These are phyloP conservation scores for Borostomias antarcticus DNA, from an alignment of 2,797 vertebrate genomes.

Conservation along the genomic window DNA sequence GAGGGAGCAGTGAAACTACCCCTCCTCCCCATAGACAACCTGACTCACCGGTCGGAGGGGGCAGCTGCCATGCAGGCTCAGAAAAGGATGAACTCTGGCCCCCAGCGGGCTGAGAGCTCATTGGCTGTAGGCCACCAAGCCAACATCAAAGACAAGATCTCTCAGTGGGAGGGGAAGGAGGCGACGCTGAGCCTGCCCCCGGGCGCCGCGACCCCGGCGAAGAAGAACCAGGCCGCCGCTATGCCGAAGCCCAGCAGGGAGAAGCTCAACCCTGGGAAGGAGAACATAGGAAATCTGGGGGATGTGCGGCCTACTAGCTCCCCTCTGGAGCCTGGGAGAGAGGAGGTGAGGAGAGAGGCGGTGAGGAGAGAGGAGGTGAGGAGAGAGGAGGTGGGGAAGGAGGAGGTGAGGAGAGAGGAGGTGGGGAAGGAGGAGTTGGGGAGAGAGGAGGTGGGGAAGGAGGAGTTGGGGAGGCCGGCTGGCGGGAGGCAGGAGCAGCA, in stretches of 20 bases:
- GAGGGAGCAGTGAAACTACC: slow-evolving; percentile 46
- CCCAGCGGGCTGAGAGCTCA: slow-evolving; percentile 69
- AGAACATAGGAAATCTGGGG: slow-evolving; percentile 59
- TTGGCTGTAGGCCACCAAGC: no score
- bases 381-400: no score
- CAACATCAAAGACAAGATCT: slow-evolving; percentile 95
- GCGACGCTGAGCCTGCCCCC: slow-evolving; percentile 44
- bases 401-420: no score
- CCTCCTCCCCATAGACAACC: slow-evolving; percentile 64
- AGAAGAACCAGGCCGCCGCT: slow-evolving; percentile 48
- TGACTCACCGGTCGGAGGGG: slow-evolving; percentile 54
- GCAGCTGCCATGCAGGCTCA: slow-evolving; percentile 77
- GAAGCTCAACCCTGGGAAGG: slow-evolving; percentile 65
- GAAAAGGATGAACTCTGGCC: slow-evolving; percentile 73
- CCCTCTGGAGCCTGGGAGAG: slow-evolving; percentile 37
- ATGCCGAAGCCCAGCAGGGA: slow-evolving; percentile 67
- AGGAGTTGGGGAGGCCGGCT: slow-evolving; percentile 58
- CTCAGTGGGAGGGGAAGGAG: slow-evolving; percentile 94
- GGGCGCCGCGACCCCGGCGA: slow-evolving; percentile 31
- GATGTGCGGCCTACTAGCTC: slow-evolving; percentile 33
- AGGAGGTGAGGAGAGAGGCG: no score
- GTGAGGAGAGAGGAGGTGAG: no score
- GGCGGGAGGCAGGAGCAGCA: slow-evolving; percentile 62
- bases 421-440: no score
- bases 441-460: no score